Percentiles rank a stretch among this genome's conserved stretches.
These are phyloP conservation scores for Pseudorectes ferrugineus DNA, from an alignment of 2,113 vertebrate species.

Conservation along the genomic window DNA sequence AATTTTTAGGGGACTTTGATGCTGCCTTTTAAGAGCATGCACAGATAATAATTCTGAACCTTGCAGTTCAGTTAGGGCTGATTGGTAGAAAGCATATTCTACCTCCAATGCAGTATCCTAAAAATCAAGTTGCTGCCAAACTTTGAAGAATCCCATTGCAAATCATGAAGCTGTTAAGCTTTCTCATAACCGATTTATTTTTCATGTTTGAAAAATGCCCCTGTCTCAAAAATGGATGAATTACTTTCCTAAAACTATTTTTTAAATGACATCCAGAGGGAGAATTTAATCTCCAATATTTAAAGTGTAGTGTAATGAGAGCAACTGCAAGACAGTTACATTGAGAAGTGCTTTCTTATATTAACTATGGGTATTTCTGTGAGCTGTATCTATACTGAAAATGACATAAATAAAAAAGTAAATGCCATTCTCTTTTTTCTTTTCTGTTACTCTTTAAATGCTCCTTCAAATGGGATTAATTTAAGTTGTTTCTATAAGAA, in stretches of 20 bases:
- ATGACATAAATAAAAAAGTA: background rate
- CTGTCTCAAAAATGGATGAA: background rate
- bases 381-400: background rate
- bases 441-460: background rate
- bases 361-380: background rate
- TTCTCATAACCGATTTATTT: background rate
- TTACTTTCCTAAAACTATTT: background rate
- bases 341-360: background rate
- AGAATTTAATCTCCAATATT: background rate
- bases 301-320: background rate
- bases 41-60: background rate
- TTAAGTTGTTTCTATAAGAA: constrained; percentile 1
- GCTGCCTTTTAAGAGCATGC: background rate
- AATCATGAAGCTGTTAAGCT: background rate
- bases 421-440: background rate
- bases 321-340: background rate
- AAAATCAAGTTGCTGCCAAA: background rate
- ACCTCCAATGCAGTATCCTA: background rate
- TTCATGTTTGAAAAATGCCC: background rate
- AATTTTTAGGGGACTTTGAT: background rate
- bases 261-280: background rate
- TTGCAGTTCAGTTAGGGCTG: background rate
- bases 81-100: background rate
- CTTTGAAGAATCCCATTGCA: background rate
- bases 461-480: background rate